Base-by-base conservation (phyloP, 2,888 invertebrate genomes). In the Dryadula phaetusa region DNA sequence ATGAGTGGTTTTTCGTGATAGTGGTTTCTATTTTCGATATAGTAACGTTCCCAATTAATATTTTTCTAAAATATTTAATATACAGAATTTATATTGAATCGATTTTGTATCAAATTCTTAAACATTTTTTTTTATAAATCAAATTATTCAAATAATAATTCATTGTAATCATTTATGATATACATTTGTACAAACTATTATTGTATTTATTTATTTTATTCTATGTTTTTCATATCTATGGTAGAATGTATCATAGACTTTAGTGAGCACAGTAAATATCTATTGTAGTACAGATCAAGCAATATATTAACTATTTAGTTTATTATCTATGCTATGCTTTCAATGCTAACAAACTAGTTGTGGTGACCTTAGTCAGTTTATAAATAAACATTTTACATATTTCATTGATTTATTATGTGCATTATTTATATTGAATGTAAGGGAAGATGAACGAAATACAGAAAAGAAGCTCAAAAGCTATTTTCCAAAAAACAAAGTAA, bases 361-460 rank as follows among this genome's bases (percentile, higher is more conserved):
- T 72, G 70, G 75, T 79, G 78, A 77, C 76, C 77, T 73, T 77
- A 73, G 72, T 68, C 69, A 74, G 72, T 78, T 77, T 79, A 78
- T 77, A 80, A 77, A 79, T 79, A 80, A 79, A 79, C 79, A 77
- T 77, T 75, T 75, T 74, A 71, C 69, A 68, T 74, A 74, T 72
- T 76, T 73, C 71, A 76, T 72, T 75, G 71, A 76, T 73, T 76
- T 72, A 70, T 64, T 70, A 66, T 68, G 72, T 75, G 72, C 70
- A 76, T 73, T 70, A 73, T 62, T 70, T 72, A 71, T 72, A 66
- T 61, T 52, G 61, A 63, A 61, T 62, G 71, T 75, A 56, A 71
- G 70, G 66, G 72, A 80, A 79, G 73, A 81, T 79, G 78, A 74
- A 64, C 67, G 73, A 76, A 75, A 76, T 77, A 69, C 63, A 69